Evolutionary conservation across 2,888 invertebrate genomes (phyloP).

Genomic region (Amiota mariae): DNA sequence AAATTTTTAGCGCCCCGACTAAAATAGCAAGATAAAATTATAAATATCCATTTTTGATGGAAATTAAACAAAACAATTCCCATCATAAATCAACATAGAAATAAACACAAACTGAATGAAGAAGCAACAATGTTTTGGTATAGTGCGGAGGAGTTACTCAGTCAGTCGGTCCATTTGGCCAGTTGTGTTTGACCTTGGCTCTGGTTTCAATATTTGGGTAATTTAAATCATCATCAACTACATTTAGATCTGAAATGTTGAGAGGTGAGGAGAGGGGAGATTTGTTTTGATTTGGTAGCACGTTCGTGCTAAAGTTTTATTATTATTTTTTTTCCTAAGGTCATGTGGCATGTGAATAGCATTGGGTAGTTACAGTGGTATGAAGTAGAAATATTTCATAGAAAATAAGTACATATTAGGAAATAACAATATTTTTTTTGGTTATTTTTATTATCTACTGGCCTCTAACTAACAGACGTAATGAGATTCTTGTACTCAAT

Average conservation of each 20-base stretch:
- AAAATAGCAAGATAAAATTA: conserved; percentile 21
- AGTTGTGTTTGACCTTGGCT: conserved; percentile 58
- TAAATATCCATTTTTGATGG: conserved; percentile 48
- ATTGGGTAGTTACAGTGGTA: conserved; percentile 6
- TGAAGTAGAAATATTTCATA: neutral
- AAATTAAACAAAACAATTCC: conserved; percentile 44
- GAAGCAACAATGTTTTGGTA: neutral
- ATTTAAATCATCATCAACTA: neutral
- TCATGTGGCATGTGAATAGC: conserved; percentile 40
- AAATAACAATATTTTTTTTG: too few species aligned
- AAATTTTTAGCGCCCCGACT: conserved; percentile 1
- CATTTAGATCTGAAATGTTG: too few species aligned
- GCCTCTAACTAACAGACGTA: too few species aligned
- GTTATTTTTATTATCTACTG: too few species aligned
- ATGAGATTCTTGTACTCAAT: too few species aligned
- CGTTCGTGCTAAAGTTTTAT: conserved; percentile 45
- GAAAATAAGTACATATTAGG: neutral
- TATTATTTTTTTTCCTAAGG: conserved; percentile 60
- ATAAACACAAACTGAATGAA: conserved; percentile 32
- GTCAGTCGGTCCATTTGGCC: conserved; percentile 41
- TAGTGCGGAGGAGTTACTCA: neutral
- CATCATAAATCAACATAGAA: conserved; percentile 52
- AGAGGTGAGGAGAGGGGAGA: conserved; percentile 37
- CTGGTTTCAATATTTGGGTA: conserved; percentile 44
- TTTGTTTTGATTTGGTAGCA: conserved; percentile 16